phyloP scores from a whole-genome alignment of 2,113 vertebrate species.

The Otolemur garnettii region DNA sequence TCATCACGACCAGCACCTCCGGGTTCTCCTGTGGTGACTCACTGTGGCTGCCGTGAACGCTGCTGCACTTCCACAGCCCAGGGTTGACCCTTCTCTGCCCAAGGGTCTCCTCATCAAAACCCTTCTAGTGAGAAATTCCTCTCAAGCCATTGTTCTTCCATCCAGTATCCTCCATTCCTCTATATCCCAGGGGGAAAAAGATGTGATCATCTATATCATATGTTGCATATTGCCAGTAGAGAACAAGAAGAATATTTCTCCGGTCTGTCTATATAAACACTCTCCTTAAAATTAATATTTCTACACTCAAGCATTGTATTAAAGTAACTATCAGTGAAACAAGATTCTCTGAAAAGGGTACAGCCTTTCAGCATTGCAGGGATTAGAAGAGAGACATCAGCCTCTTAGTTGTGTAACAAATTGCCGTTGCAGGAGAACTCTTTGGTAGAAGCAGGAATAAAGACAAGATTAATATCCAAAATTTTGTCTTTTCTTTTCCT shows the following conservation, averaged over 20 bases:
- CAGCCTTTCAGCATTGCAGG: neutral
- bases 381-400: neutral
- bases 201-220: neutral
- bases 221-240: neutral
- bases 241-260: neutral
- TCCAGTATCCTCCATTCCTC: neutral
- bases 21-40: neutral
- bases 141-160: neutral
- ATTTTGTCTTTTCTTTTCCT: neutral
- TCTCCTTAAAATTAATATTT: neutral
- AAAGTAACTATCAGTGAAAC: neutral
- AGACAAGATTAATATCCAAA: neutral
- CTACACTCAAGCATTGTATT: neutral
- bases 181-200: accelerated
- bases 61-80: neutral
- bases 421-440: neutral
- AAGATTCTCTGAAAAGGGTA: neutral
- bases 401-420: accelerated
- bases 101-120: neutral
- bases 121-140: accelerated
- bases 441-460: neutral
- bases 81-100: neutral
- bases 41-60: accelerated
- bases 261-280: neutral
- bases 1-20: neutral